phyloP scores from a whole-genome alignment of 2,113 vertebrate genomes.

The Platanista minor region DNA sequence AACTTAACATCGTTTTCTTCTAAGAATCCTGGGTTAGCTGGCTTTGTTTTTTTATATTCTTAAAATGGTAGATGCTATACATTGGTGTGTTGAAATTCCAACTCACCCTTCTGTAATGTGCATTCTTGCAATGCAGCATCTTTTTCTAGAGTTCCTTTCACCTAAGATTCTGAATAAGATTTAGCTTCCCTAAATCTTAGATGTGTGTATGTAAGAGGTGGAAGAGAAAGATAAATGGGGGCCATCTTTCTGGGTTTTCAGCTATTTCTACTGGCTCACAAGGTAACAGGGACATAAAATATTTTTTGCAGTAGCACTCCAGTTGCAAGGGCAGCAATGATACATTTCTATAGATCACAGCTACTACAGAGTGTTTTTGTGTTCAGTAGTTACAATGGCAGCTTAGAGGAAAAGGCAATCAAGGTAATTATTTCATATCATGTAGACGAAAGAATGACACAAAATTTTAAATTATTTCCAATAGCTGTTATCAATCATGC shows the following conservation, averaged over 20 bases:
- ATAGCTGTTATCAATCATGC: background rate
- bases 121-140: background rate
- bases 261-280: background rate
- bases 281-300: background rate
- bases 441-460: background rate
- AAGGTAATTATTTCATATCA: background rate
- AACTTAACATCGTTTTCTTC: background rate
- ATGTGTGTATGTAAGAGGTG: background rate
- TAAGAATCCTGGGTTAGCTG: background rate
- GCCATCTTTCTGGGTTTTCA: background rate
- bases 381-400: background rate
- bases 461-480: background rate
- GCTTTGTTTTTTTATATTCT: background rate
- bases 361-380: background rate
- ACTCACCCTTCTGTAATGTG: background rate
- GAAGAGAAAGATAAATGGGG: background rate
- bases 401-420: background rate
- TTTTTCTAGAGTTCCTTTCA: background rate
- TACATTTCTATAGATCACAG: background rate
- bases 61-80: background rate
- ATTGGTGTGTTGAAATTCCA: background rate
- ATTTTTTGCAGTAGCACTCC: background rate
- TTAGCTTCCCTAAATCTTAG: background rate
- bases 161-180: background rate
- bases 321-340: background rate